Evolutionary conservation across 2,113 vertebrate species (phyloP).

Genomic region (Pygathrix nemaeus): DNA sequence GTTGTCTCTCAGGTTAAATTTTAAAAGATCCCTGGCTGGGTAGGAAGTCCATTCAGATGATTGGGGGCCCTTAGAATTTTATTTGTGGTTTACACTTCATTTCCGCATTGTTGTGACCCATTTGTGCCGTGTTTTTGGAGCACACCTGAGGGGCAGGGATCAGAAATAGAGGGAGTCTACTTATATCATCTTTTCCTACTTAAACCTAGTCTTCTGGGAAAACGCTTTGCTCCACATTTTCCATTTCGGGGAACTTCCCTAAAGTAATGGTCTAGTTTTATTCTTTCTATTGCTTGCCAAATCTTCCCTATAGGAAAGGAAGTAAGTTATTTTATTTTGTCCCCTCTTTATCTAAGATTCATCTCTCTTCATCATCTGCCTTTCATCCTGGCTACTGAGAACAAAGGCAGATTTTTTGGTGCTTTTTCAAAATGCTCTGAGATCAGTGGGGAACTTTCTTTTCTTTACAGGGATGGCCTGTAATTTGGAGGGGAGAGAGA

Average conservation of each 20-base stretch:
- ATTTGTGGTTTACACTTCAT: too few relatives aligned
- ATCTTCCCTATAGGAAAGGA: background rate
- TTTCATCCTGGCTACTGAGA: background rate
- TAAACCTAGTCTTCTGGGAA: background rate
- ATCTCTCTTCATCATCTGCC: background rate
- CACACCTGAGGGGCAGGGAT: background rate
- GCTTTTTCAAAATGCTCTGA: background rate
- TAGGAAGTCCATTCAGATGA: too few relatives aligned
- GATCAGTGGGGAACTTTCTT: background rate
- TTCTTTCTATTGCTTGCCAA: background rate
- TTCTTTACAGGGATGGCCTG: background rate
- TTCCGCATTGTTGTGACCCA: rapidly evolving
- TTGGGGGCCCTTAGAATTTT: too few relatives aligned
- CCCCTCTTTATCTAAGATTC: background rate
- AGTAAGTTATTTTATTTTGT: background rate
- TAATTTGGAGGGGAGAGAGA: background rate
- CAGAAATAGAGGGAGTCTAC: background rate
- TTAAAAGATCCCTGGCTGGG: too few relatives aligned
- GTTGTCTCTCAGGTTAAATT: too few relatives aligned
- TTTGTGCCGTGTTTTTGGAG: background rate
- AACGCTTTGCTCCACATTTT: background rate
- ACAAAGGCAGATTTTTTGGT: background rate
- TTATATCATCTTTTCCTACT: background rate
- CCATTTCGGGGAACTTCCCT: background rate
- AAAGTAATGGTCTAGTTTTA: background rate